phyloP scores from a whole-genome alignment of 2,888 invertebrate species.

The Patella pellucida region DNA sequence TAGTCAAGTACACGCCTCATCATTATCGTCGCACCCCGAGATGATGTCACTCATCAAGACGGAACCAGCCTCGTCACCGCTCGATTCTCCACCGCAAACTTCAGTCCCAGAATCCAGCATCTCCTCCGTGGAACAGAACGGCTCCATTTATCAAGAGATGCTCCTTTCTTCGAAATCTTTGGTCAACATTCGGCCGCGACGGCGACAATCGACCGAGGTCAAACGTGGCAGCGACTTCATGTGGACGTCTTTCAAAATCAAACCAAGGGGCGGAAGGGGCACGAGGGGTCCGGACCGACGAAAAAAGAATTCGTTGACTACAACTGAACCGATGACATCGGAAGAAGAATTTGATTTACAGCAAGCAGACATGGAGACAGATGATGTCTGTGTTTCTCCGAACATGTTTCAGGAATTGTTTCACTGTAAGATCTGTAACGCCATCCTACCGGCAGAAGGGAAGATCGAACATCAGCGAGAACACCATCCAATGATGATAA shows the following conservation, averaged over 20 bases:
- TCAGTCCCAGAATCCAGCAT: conserved; percentile 37
- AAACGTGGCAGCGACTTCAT: conserved; percentile 55
- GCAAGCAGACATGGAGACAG: conserved; percentile 18
- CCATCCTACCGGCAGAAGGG: conserved; percentile 50
- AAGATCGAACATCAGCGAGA: conserved; percentile 47
- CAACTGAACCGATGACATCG: neutral
- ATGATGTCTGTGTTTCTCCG: conserved; percentile 23
- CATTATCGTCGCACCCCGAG: neutral
- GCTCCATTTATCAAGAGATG: conserved; percentile 57
- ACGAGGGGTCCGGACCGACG: neutral
- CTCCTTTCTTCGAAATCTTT: conserved; percentile 54
- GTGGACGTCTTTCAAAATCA: conserved; percentile 56
- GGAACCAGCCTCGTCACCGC: neutral
- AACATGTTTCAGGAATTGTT: conserved; percentile 54
- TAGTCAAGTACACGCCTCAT: conserved; percentile 7
- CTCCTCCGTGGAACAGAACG: conserved; percentile 24
- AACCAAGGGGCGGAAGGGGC: conserved; percentile 25
- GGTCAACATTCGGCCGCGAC: conserved; percentile 52
- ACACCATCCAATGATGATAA: conserved; percentile 38
- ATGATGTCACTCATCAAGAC: neutral
- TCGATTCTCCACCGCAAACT: conserved; percentile 33
- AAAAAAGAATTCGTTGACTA: neutral
- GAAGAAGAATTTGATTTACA: conserved; percentile 12
- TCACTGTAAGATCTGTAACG: conserved; percentile 57
- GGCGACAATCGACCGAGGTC: conserved; percentile 52